Evolutionary conservation across 2,113 vertebrate genomes (phyloP), one percentile per base, ranked within the genome.

Genomic region (Pomatorhinus ruficollis): DNA sequence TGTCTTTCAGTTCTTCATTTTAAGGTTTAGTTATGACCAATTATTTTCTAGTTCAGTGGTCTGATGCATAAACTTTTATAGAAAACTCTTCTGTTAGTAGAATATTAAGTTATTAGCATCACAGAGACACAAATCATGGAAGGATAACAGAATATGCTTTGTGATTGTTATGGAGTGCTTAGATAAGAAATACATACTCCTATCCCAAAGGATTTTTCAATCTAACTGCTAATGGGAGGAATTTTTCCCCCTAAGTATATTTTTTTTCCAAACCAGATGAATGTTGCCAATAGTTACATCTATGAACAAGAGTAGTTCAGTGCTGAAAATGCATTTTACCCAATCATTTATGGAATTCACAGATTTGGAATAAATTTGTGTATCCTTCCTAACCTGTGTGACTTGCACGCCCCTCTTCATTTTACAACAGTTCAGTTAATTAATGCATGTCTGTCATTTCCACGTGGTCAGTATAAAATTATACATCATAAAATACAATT

Each of bases 21-120:
- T 45, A 37, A 61, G 42, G 24, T 79, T 91, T 89, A 91, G 28
- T 60, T 77, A 69, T 53, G 24, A 64, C 56, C 63, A 44, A 49
- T 53, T 96, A 71, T 87, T 94, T 97, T 81, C 57, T 91, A 96
- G 42, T 27, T 96, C 53, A 94, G 47, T 72, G 77, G 59, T 90
- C 59, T 70, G 87, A 81, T 95, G 89, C 86, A 96, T 82, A 80
- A 85, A 93, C 82, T 79, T 75, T 68, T 60, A 45, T 12, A 91
- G 65, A 93, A 77, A 74, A 69, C 8, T 49, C 71, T 35, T 53
- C 52, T 50, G 39, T 70, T 76, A 79, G 57, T 83, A 79, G 39
- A 76, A 65, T 88, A 40, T 54, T 86, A 69, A 54, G 50, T 54
- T 70, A 54, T 69, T 90, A 79, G 47, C 49, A 64, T 40, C 45